Conservation (phyloP, 2,113 vertebrate species). For the Lepus timidus region DNA sequence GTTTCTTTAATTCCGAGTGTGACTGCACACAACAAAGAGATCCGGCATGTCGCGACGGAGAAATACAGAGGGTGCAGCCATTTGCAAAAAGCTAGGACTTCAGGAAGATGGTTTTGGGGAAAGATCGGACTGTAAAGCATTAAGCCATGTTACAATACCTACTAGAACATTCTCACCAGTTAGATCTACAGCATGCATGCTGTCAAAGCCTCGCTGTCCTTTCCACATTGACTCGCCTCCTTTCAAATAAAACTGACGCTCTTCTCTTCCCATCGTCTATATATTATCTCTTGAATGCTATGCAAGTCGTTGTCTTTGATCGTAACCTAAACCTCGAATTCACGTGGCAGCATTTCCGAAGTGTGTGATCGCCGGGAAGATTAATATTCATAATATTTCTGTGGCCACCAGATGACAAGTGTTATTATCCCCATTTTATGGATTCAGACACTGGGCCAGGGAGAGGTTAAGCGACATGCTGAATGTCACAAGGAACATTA, state of each 20-base stretch:
- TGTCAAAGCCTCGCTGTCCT: not conserved
- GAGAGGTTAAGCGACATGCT: slow-evolving; percentile 48
- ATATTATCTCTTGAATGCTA: not conserved
- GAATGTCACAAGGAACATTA: slow-evolving; percentile 30
- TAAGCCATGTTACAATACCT: not conserved
- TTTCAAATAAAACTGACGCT: not conserved
- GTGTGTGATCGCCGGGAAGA: slow-evolving; percentile 22
- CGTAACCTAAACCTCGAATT: slow-evolving; percentile 60
- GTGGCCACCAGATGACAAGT: slow-evolving; percentile 25
- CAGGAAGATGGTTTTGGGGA: not conserved
- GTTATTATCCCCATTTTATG: slow-evolving; percentile 63
- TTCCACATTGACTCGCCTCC: not conserved
- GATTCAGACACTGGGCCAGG: slow-evolving; percentile 56
- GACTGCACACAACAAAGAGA: not conserved
- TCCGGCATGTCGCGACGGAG: not conserved
- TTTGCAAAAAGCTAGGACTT: not conserved
- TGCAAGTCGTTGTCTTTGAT: not conserved
- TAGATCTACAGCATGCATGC: not conserved
- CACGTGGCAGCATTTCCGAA: slow-evolving; percentile 13
- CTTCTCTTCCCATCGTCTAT: not conserved
- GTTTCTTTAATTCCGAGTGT: not conserved
- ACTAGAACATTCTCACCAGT: not conserved
- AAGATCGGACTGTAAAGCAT: not conserved
- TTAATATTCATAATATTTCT: slow-evolving; percentile 4
- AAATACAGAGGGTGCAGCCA: not conserved